phyloP scores from a whole-genome alignment of 1,140 invertebrate species.

The Goniozus legneri region DNA sequence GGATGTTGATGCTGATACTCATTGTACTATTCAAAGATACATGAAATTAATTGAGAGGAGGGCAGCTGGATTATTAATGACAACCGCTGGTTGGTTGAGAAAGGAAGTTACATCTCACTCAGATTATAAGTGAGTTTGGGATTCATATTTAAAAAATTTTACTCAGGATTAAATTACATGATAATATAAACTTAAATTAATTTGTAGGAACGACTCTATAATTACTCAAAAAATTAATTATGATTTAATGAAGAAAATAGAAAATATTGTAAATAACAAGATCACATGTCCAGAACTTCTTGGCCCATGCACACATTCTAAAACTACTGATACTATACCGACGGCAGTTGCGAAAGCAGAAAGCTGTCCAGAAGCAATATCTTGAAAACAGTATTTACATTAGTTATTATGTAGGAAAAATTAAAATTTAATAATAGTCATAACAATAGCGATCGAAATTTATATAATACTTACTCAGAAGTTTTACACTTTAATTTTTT shows the following conservation, averaged over 20 bases:
- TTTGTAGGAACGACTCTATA: constrained; percentile 76
- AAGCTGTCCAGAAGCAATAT: constrained; percentile 32
- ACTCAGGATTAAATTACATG: constrained; percentile 53
- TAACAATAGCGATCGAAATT: too few species aligned
- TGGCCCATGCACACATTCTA: constrained; percentile 68
- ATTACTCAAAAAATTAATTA: constrained; percentile 90
- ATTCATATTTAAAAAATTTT: neutral
- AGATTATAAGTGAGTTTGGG: constrained; percentile 73
- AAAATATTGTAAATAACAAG: constrained; percentile 70
- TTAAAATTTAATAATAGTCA: too few species aligned
- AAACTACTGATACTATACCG: constrained; percentile 79
- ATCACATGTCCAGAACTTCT: constrained; percentile 72
- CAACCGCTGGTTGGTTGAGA: constrained; percentile 89
- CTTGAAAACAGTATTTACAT: constrained; percentile 22
- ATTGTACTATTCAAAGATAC: constrained; percentile 96
- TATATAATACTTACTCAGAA: neutral
- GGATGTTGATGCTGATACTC: constrained; percentile 94
- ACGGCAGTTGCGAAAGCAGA: constrained; percentile 63
- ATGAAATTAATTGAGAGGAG: constrained; percentile 88
- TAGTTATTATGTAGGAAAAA: constrained; percentile 6
- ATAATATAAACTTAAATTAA: constrained; percentile 15
- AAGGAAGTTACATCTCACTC: constrained; percentile 86
- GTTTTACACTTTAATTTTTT: neutral
- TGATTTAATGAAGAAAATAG: constrained; percentile 79
- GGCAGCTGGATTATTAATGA: constrained; percentile 81